Conservation (phyloP, 2,797 vertebrate genomes). For the Coendou prehensilis region DNA sequence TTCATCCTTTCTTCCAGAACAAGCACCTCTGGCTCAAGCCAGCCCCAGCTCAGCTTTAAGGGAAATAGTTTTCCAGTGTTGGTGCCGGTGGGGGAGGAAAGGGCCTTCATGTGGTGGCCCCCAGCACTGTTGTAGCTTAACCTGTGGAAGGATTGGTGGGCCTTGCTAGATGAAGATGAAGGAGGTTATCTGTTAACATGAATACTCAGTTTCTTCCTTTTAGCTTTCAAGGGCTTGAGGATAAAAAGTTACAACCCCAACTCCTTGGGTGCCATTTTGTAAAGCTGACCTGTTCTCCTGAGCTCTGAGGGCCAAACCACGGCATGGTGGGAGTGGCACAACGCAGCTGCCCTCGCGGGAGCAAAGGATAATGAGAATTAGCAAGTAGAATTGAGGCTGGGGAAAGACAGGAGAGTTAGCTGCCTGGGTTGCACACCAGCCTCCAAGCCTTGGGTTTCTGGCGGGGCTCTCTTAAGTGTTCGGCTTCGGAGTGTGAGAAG, state of each 20-base stretch:
- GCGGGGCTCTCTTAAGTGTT: background rate
- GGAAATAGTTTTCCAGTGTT: background rate
- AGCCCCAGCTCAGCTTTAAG: background rate
- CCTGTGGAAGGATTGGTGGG: background rate
- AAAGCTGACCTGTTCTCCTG: background rate
- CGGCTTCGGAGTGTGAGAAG: conserved; percentile 6
- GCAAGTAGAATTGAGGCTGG: background rate
- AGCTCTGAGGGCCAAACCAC: background rate
- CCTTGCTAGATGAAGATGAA: background rate
- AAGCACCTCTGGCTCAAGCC: background rate
- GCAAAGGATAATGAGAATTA: background rate
- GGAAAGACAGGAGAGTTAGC: background rate
- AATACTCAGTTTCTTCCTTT: background rate
- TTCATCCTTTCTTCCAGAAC: background rate
- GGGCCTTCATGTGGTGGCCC: accelerated
- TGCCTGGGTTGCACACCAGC: accelerated
- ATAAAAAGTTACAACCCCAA: background rate
- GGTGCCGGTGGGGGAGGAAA: background rate
- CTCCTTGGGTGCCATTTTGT: background rate
- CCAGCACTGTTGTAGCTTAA: accelerated
- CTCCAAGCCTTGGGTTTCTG: background rate
- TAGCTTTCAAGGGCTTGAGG: background rate
- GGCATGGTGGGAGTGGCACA: accelerated
- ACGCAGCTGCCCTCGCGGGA: background rate
- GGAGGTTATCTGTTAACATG: accelerated